Percentiles rank a stretch among this genome's conserved stretches.
phyloP scores from a whole-genome alignment of 2,888 invertebrate species.

The Ectemnius lituratus region DNA sequence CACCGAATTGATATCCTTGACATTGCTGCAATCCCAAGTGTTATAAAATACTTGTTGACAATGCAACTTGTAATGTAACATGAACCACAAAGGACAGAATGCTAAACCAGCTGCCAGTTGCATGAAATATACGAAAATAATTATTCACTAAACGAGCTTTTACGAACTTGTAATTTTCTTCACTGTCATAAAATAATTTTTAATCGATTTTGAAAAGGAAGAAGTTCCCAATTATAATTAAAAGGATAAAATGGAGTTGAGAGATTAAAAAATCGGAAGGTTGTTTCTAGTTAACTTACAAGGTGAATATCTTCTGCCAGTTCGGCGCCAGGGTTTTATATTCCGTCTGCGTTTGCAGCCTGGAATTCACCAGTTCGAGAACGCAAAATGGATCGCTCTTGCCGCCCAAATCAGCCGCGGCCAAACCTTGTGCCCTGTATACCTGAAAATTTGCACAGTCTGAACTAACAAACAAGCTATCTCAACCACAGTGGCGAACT shows the following conservation, averaged over 20 bases:
- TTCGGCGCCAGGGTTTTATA: conserved; percentile 97
- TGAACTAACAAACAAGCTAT: too few species aligned
- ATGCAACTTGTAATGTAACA: neutral
- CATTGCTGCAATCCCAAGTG: conserved; percentile 81
- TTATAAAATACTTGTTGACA: neutral
- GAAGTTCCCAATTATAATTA: too few species aligned
- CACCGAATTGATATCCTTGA: conserved; percentile 97
- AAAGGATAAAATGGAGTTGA: too few species aligned
- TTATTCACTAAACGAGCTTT: too few species aligned
- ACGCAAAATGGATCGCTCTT: conserved; percentile 99
- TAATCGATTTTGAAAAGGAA: too few species aligned
- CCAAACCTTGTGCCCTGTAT: conserved; percentile 86
- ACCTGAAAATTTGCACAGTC: conserved; percentile 61
- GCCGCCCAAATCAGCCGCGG: conserved; percentile 96
- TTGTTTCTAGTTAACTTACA: conserved; percentile 83
- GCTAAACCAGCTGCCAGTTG: too few species aligned
- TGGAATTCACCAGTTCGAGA: conserved; percentile 94
- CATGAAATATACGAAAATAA: too few species aligned
- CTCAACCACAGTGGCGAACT: too few species aligned
- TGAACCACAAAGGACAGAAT: neutral
- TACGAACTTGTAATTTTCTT: too few species aligned
- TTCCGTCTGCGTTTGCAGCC: conserved; percentile 98
- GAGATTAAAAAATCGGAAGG: neutral
- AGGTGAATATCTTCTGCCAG: conserved; percentile 99
- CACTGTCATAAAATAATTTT: too few species aligned